Evolutionary conservation across 2,797 vertebrate genomes (phyloP).

Genomic region (Pantherophis vulpinus): DNA sequence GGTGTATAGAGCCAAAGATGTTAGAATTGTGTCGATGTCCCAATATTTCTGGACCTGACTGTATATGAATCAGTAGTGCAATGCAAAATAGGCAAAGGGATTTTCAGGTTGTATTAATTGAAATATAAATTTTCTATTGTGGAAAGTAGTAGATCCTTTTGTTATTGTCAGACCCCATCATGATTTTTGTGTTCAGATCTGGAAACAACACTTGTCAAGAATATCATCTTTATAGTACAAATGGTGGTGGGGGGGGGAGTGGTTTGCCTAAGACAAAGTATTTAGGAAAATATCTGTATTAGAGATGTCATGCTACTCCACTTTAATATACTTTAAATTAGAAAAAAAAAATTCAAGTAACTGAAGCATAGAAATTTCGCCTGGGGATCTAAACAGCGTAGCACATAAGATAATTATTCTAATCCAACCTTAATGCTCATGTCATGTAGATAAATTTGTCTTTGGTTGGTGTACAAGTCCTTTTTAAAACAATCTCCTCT

Average conservation of each 20-base stretch:
- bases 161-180: neutral
- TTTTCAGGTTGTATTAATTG: neutral
- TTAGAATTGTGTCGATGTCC: no score
- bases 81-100: neutral
- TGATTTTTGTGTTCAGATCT: neutral
- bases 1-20: no score
- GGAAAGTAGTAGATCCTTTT: neutral
- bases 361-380: slow-evolving; percentile 14
- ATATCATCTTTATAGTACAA: neutral
- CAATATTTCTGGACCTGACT: no score
- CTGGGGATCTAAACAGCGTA: neutral
- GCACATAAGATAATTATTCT: slow-evolving; percentile 14
- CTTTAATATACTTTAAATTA: neutral
- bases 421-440: slow-evolving; percentile 20
- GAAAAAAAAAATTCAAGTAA: neutral
- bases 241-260: neutral
- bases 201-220: neutral
- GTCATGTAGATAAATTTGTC: slow-evolving; percentile 33
- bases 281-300: neutral
- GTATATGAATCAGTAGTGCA: neutral
- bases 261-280: neutral
- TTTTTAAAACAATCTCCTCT: neutral
- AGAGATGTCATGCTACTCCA: neutral
- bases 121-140: neutral
- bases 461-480: neutral